Conservation (phyloP, 2,113 vertebrate species). For the Ochotona princeps region DNA sequence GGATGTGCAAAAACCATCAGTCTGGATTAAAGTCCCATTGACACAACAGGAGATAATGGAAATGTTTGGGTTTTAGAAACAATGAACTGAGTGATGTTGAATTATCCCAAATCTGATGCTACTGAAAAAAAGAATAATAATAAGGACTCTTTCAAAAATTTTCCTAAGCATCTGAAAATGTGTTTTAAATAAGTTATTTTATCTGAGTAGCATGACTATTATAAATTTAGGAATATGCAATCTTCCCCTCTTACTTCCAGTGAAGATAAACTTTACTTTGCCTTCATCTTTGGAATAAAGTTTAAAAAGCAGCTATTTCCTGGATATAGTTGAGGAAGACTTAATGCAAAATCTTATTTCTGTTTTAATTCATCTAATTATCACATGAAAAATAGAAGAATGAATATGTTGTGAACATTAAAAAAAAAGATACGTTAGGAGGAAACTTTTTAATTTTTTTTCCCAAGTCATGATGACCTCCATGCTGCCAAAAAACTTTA, state of each 20-base stretch:
- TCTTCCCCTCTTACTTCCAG: background rate
- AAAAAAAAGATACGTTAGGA: slow-evolving; percentile 19
- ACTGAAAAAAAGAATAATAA: background rate
- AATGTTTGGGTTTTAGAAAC: background rate
- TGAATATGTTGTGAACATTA: background rate
- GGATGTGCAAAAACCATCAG: background rate
- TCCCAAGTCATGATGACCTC: slow-evolving; percentile 46
- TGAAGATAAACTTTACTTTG: background rate
- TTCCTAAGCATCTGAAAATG: slow-evolving; percentile 1
- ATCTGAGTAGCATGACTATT: background rate
- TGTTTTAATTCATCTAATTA: background rate
- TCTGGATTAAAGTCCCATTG: background rate
- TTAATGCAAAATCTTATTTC: background rate
- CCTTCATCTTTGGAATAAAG: background rate
- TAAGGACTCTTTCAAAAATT: background rate
- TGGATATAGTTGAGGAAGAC: background rate
- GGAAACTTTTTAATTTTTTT: slow-evolving; percentile 13
- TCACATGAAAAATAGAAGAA: slow-evolving; percentile 42
- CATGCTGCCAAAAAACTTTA: background rate
- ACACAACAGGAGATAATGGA: background rate
- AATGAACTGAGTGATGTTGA: background rate
- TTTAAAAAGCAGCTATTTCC: background rate
- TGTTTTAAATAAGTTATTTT: background rate
- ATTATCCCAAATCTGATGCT: background rate
- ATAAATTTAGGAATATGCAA: background rate